Evolutionary conservation across 2,113 vertebrate species (phyloP), one percentile per base, ranked within the genome.

Genomic region (Macrotus californicus): DNA sequence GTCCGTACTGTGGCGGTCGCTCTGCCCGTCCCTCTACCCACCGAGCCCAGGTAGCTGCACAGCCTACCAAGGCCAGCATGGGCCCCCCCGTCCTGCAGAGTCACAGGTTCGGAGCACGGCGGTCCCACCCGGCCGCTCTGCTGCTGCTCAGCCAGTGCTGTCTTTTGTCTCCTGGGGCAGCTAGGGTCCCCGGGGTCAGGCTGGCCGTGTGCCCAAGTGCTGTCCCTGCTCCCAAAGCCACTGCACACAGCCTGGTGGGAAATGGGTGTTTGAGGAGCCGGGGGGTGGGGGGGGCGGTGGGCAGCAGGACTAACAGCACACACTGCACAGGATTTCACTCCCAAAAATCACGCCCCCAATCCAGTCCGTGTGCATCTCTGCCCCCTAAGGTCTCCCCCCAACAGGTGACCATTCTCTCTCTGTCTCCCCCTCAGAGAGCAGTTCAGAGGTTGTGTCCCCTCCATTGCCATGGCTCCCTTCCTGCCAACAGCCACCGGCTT

Each of bases 11-110:
- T 3, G 77, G 22, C 1, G 0, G 31, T 5, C 18, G 11, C 5
- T 39, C 54, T 22, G 70, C 34, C 26, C 41, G 4, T 39, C 1
- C 70, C 5, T 24, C 24, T 18, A 6, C 50, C 1, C 21, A 1
- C 6, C 1, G 13, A 11, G n/a, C 41, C 56, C 1, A 0, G 29
- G 18, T 1, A 61, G 64, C 15, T 1, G 2, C 0, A 0, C 10
- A 5, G 34, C 26, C 1, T 0, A 24, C 77, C 72, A 3, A 36
- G 29, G 56, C 22, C 0, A 4, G 43, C 0, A 0, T 15, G n/a
- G 52, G 8, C 22, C 26, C 1, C 6, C 1, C 4, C 31, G 46
- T 7, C 15, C n/a, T 0, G 0, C 18, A 43, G 15, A 39, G 4
- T 41, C 46, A 24, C 52, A 31, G 15, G 11, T 31, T 43, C 3